Base-by-base conservation (phyloP, 2,113 vertebrate species). In the Ariopsis seemanni region DNA sequence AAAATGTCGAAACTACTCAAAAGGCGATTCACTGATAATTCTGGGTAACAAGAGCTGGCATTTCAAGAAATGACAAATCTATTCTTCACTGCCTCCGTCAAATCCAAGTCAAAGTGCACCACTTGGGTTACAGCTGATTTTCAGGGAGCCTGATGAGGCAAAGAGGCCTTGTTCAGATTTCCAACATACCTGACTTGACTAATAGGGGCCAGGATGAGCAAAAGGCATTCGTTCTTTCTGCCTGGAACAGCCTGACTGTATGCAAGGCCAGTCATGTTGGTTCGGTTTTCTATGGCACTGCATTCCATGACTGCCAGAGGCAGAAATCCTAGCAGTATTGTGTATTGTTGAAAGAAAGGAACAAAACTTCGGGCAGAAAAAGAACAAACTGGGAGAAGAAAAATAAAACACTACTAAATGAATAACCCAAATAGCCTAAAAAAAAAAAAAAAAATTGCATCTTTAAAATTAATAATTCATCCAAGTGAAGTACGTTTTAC, bases 271-370 rank as follows among this genome's bases (percentile, higher is more conserved):
- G 82, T 87, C 67, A 27, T 85, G 34, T 85, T 50, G 90, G 86
- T 84, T 94, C 79, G 58, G 85, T 91, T 93, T 90, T 89, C 69
- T 86, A 85, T 10, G 0, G 74, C 25, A 85, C 50, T 87, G 84
- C 90, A 87, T 91, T 91, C 87, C 91, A 89, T 84, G 11, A 85
- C 27, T 60, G 65, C 87, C 53, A 18, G 85, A 83, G 89, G 83
- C 62, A 90, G 82, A 94, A 91, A 94, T 90, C 86, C 34, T 86
- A 92, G 88, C 83, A 84, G 81, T 90, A 78, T 18, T 8, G 34
- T 75, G 58, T 25, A 79, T 85, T 83, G 50, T 85, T 50, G 34
- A 77, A 79, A 62, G 74, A 78, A 79, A 81, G 42, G 55, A 71
- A 27, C 22, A 27, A 12, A 67, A 58, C 14, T 34, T 4, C 57